Evolutionary conservation across 2,888 invertebrate species (phyloP).

Genomic region (Tachina grossa): DNA sequence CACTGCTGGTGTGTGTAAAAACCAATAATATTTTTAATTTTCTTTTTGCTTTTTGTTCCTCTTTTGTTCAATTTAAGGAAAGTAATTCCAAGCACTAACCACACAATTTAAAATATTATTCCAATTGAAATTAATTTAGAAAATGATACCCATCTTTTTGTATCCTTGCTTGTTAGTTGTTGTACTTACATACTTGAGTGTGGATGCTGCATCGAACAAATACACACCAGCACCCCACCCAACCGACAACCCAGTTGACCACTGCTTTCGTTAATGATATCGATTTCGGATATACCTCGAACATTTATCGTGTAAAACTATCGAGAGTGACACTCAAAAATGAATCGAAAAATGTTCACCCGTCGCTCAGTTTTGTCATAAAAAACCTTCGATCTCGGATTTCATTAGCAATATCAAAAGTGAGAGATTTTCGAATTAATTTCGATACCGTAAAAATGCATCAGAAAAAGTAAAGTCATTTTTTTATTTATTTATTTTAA

Average conservation of each 20-base stretch:
- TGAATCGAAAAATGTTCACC: too few relatives aligned
- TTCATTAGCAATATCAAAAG: too few relatives aligned
- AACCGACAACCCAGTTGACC: conserved; percentile 54
- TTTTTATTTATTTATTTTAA: too few relatives aligned
- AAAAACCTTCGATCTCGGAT: too few relatives aligned
- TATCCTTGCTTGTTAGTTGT: background rate
- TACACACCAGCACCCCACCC: conserved; percentile 27
- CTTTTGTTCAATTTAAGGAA: conserved; percentile 30
- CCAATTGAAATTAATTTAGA: conserved; percentile 70
- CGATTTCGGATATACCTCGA: too few relatives aligned
- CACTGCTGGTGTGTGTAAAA: conserved; percentile 23
- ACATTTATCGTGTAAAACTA: too few relatives aligned
- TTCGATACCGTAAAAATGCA: too few relatives aligned
- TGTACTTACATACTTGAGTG: background rate
- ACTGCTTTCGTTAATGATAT: too few relatives aligned
- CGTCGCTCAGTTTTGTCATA: too few relatives aligned
- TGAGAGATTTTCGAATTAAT: too few relatives aligned
- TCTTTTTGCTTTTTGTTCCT: background rate
- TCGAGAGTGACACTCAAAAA: too few relatives aligned
- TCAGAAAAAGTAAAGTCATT: too few relatives aligned
- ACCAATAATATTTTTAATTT: background rate
- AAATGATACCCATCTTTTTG: conserved; percentile 55
- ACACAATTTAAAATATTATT: conserved; percentile 71
- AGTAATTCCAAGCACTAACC: conserved; percentile 68
- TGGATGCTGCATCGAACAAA: conserved; percentile 13